Percentiles rank a stretch among this genome's conserved stretches.
Conservation (phyloP, 2,888 invertebrate species). For the Spicauda simplicius region DNA sequence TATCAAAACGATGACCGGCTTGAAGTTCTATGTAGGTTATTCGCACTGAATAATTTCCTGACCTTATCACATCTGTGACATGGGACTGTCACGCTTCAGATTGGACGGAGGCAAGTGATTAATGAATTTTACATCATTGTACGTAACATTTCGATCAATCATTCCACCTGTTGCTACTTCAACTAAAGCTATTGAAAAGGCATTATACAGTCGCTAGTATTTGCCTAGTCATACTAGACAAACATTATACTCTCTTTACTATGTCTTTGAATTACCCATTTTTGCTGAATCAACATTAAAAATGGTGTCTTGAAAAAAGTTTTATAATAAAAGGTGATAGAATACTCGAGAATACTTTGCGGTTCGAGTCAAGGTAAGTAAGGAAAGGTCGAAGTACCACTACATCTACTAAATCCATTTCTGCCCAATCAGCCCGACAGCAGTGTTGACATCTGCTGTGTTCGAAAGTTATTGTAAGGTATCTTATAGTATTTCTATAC, state of each 20-base stretch:
- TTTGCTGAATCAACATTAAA: no score
- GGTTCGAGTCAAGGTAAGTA: no score
- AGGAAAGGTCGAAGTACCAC: no score
- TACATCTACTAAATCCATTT: no score
- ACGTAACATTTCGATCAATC: conserved; percentile 50
- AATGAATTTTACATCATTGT: conserved; percentile 54
- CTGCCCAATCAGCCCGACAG: no score
- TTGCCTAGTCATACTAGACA: conserved; percentile 4
- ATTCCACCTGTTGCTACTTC: conserved; percentile 57
- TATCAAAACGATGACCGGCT: not conserved
- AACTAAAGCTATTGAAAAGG: conserved; percentile 21
- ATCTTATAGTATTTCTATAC: no score
- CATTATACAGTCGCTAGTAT: conserved; percentile 15
- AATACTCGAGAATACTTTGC: no score
- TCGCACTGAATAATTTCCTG: conserved; percentile 18
- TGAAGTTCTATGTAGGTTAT: not conserved
- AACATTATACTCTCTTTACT: not conserved
- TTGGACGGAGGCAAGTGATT: conserved; percentile 49
- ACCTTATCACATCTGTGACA: conserved; percentile 23
- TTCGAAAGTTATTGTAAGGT: no score
- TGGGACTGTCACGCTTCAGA: conserved; percentile 18
- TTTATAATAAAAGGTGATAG: no score
- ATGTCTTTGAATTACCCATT: not conserved
- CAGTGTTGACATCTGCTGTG: no score
- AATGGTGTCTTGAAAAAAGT: no score